These are phyloP conservation scores for Alectura lathami DNA, from an alignment of 2,113 vertebrate genomes.

Conservation along the genomic window DNA sequence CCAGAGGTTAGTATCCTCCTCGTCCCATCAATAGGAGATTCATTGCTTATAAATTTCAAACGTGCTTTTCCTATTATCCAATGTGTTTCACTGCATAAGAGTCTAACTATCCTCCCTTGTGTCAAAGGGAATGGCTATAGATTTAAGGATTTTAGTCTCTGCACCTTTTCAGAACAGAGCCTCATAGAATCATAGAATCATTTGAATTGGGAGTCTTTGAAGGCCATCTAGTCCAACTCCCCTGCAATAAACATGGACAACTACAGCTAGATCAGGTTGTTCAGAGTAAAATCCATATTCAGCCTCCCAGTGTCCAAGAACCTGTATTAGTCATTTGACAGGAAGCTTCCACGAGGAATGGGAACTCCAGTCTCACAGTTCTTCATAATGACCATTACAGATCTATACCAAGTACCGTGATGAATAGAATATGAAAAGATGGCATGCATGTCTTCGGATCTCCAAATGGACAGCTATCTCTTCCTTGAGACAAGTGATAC, in stretches of 20 bases:
- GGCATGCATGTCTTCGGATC: background rate
- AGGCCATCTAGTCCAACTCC: too few relatives aligned
- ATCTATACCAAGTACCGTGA: accelerated
- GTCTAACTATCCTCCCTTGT: background rate
- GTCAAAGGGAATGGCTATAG: background rate
- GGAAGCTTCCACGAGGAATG: background rate
- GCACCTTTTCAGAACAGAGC: background rate
- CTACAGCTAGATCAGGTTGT: too few relatives aligned
- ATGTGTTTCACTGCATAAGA: background rate
- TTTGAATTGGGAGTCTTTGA: too few relatives aligned
- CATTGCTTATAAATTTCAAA: background rate
- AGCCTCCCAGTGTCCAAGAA: background rate
- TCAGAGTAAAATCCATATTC: background rate
- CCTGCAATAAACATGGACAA: too few relatives aligned
- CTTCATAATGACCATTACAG: background rate
- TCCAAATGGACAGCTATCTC: background rate
- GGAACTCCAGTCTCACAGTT: background rate
- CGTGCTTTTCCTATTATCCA: background rate
- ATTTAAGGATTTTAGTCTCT: background rate
- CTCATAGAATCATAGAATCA: too few relatives aligned
- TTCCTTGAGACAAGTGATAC: background rate
- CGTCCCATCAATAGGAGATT: background rate
- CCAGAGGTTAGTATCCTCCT: background rate
- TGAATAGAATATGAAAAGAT: background rate
- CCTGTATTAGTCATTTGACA: background rate